Base-by-base conservation (phyloP, 2,888 invertebrate genomes). In the Ichneumoninae sp. region DNA sequence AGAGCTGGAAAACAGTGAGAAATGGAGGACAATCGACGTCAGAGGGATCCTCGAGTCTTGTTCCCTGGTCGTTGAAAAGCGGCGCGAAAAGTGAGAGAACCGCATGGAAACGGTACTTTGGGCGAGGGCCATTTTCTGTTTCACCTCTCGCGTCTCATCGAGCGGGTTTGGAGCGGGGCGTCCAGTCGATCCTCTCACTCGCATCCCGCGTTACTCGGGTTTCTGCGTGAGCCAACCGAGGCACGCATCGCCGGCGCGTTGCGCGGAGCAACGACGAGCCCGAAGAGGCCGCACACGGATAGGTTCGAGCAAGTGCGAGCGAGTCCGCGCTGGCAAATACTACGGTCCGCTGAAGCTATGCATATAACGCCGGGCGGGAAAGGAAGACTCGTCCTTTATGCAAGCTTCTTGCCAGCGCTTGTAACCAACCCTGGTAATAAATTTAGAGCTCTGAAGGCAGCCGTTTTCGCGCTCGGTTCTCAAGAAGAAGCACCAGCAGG, bases 371-470 rank as follows among this genome's bases (percentile, higher is more conserved):
- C 30, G 44, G 69, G 50, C n/a, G 66, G 60, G 47, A 81, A 63
- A 68, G 47, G 70, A 69, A 68, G 47, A 33, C 47, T 44, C 60
- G 71, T 81, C 71, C 76, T 88, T 86, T 85, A 81, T 85, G 83
- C 82, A 83, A 88, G 86, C 84, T 84, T 76, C 87, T 83, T 82
- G 79, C 81, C 76, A 75, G 80, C 75, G 80, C 87, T 86, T 86
- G 88, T 88, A 89, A 83, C 88, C 81, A 85, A 81, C 87, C 79
- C 68, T 19, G 77, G 87, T 78, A 85, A 90, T 90, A 90, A 90
- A 90, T 90, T 89, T 88, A 68, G 86, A 54, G 60, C 65, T 78
- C 74, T 66, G 78, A 60, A 78, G 70, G 70, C 69, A 68, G 66
- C 54, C 44, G 73, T 54, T 71, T 73, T 80, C 66, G 26, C 30